phyloP scores from a whole-genome alignment of 2,113 vertebrate genomes.

The Megaleporinus macrocephalus region DNA sequence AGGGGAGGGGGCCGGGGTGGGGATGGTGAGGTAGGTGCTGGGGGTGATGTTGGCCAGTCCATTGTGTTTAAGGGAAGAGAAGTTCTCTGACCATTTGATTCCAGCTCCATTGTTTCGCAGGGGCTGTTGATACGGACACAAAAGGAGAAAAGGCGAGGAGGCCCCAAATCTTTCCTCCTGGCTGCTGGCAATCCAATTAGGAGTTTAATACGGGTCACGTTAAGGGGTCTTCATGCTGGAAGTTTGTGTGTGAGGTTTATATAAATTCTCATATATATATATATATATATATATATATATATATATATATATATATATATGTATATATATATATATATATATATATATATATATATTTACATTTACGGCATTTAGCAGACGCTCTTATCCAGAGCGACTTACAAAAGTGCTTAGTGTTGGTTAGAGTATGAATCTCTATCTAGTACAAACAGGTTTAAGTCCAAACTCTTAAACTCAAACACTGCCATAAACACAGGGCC shows the following conservation, averaged over 20 bases:
- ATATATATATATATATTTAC: too few species aligned
- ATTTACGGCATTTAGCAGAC: too few species aligned
- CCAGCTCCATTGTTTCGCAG: conserved; percentile 69
- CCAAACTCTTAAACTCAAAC: too few species aligned
- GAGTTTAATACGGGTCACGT: conserved; percentile 92
- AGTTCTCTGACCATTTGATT: conserved; percentile 66
- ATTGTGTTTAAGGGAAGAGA: conserved; percentile 70
- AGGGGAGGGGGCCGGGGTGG: neutral
- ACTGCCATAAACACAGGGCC: too few species aligned
- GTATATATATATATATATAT: too few species aligned
- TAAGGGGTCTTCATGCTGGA: conserved; percentile 89
- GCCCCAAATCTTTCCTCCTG: conserved; percentile 77
- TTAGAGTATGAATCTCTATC: too few species aligned
- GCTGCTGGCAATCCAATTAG: conserved; percentile 92
- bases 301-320: too few species aligned
- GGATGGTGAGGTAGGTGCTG: conserved; percentile 57
- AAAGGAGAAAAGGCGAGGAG: conserved; percentile 69
- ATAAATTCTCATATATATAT: too few species aligned
- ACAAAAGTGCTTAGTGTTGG: too few species aligned
- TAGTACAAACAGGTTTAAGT: too few species aligned
- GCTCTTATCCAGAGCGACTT: too few species aligned
- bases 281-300: neutral
- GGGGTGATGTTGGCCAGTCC: conserved; percentile 79
- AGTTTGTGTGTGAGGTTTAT: conserved; percentile 68
- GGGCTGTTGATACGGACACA: conserved; percentile 69